These are phyloP conservation scores for Piscicola geometra DNA, from an alignment of 2,888 invertebrate genomes.

Conservation along the genomic window DNA sequence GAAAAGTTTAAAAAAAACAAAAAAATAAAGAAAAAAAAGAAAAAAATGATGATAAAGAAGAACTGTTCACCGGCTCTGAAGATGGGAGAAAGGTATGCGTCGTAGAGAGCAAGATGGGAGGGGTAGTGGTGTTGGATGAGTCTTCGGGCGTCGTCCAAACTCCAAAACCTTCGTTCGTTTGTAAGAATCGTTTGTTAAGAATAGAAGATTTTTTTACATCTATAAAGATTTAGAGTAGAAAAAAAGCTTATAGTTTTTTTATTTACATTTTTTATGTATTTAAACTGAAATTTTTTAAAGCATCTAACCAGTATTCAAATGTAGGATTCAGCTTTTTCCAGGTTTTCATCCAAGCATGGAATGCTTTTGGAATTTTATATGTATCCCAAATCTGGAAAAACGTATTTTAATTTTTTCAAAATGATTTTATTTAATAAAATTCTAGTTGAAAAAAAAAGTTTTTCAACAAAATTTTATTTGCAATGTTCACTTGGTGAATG, in stretches of 20 bases:
- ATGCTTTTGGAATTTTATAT: constrained; percentile 36
- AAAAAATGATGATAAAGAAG: no score
- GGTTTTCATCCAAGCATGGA: constrained; percentile 44
- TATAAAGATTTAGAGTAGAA: no score
- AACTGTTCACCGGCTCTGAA: constrained; percentile 38
- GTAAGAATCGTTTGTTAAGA: no score
- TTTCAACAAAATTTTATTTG: no score
- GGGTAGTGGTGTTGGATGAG: constrained; percentile 48
- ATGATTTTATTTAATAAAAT: no score
- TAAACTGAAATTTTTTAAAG: no score
- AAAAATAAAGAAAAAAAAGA: not conserved
- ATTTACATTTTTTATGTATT: no score
- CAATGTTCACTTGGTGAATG: constrained; percentile 10
- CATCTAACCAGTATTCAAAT: constrained; percentile 47
- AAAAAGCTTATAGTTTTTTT: no score
- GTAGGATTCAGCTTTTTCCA: constrained; percentile 50
- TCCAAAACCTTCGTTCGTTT: constrained; percentile 56
- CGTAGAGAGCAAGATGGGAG: constrained; percentile 35
- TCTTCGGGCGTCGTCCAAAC: constrained; percentile 49
- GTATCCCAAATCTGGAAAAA: constrained; percentile 42
- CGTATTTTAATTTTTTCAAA: no score
- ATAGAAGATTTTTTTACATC: no score
- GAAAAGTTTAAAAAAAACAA: not conserved
- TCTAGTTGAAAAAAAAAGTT: no score
- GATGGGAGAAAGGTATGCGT: constrained; percentile 37